Conservation (phyloP, 2,888 invertebrate species). For the Oscheius sp. region DNA sequence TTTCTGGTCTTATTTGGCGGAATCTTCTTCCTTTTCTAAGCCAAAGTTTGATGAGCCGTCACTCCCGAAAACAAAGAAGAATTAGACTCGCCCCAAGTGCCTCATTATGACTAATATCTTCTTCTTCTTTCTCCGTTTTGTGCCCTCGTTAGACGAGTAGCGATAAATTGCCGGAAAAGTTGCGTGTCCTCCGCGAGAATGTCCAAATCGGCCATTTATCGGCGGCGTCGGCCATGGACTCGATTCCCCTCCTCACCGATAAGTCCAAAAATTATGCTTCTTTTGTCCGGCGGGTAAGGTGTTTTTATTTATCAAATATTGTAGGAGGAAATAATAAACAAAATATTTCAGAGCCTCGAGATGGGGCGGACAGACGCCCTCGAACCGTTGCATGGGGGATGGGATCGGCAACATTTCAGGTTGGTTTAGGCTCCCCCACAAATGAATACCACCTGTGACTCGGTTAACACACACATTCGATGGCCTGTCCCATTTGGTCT, state of each 20-base stretch:
- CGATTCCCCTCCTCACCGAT: slow-evolving; percentile 17
- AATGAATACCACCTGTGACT: slow-evolving; percentile 26
- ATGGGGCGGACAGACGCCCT: slow-evolving; percentile 39
- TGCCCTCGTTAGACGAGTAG: slow-evolving; percentile 3
- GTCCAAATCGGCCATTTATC: slow-evolving; percentile 28
- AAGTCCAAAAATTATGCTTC: slow-evolving; percentile 13
- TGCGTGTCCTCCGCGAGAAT: slow-evolving; percentile 28
- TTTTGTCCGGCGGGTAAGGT: not conserved
- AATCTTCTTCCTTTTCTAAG: not conserved
- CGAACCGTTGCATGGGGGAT: slow-evolving; percentile 35
- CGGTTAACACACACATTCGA: not conserved
- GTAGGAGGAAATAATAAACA: not conserved
- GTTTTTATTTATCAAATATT: not conserved
- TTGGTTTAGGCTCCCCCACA: not conserved
- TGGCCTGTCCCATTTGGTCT: not conserved
- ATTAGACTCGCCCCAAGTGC: slow-evolving; percentile 7
- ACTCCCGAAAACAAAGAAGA: slow-evolving; percentile 26
- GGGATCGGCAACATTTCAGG: slow-evolving; percentile 40
- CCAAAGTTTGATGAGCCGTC: not conserved
- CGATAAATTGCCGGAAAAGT: slow-evolving; percentile 30
- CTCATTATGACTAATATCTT: not conserved
- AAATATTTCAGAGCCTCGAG: slow-evolving; percentile 37
- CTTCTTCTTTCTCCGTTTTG: not conserved
- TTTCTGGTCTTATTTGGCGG: not conserved
- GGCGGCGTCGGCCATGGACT: slow-evolving; percentile 13